Percentiles rank a stretch among this genome's conserved stretches.
Evolutionary conservation across 2,113 vertebrate genomes (phyloP).

Genomic region (Mandrillus leucophaeus): DNA sequence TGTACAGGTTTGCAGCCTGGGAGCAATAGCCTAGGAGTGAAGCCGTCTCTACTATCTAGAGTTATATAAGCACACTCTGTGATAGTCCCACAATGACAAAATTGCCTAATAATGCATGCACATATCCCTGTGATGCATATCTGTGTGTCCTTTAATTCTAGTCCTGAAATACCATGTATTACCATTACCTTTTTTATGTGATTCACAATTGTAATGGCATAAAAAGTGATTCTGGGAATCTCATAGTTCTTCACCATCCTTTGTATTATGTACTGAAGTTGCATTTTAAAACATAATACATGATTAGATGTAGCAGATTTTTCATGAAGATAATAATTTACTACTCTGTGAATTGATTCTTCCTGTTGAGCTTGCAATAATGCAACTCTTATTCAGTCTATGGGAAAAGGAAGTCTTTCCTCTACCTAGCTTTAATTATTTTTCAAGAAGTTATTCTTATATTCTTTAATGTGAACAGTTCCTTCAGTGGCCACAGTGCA

Average conservation of each 20-base stretch:
- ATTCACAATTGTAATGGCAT: background rate
- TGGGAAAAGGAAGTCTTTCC: background rate
- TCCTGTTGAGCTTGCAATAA: background rate
- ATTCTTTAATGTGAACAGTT: background rate
- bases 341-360: background rate
- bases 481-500: background rate
- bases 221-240: background rate
- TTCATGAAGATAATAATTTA: constrained; percentile 10
- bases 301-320: background rate
- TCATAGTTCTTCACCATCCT: background rate
- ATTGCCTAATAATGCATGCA: background rate
- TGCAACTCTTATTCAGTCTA: background rate
- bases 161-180: background rate
- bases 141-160: background rate
- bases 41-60: background rate
- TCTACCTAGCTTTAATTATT: background rate
- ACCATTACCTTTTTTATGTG: background rate
- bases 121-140: background rate
- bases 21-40: background rate
- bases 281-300: background rate
- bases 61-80: background rate
- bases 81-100: background rate
- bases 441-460: background rate
- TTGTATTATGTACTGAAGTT: background rate
- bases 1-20: background rate